These are phyloP conservation scores for Corapipo altera DNA, from an alignment of 2,113 vertebrate species.

Conservation along the genomic window DNA sequence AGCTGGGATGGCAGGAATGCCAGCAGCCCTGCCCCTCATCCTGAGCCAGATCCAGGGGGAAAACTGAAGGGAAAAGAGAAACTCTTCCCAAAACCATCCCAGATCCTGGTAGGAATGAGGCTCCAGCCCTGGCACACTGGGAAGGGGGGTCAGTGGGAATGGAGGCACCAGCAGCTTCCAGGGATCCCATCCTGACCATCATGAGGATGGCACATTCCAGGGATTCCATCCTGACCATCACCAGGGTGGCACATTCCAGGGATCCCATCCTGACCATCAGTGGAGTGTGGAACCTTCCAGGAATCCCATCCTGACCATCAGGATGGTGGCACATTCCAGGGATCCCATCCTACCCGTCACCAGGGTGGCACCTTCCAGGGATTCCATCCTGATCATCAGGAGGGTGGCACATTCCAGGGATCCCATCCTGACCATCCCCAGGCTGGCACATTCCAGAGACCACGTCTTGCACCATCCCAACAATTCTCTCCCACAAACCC, in stretches of 20 bases:
- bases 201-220: neutral
- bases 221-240: neutral
- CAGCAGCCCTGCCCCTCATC: neutral
- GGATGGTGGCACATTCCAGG: too few species aligned
- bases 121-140: neutral
- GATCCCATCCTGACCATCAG: neutral
- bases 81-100: fast-evolving
- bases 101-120: fast-evolving
- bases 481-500: too few species aligned
- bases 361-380: fast-evolving
- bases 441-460: too few species aligned
- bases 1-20: neutral
- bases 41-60: neutral
- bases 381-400: too few species aligned
- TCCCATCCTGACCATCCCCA: neutral
- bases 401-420: fast-evolving
- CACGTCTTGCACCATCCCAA: too few species aligned
- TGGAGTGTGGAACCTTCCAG: neutral
- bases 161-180: neutral
- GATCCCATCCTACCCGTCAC: neutral
- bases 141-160: neutral
- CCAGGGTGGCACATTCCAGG: neutral
- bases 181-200: too few species aligned
- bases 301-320: neutral
- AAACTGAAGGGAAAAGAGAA: fast-evolving